phyloP scores from a whole-genome alignment of 2,888 invertebrate genomes.

The Helicoverpa assulta region DNA sequence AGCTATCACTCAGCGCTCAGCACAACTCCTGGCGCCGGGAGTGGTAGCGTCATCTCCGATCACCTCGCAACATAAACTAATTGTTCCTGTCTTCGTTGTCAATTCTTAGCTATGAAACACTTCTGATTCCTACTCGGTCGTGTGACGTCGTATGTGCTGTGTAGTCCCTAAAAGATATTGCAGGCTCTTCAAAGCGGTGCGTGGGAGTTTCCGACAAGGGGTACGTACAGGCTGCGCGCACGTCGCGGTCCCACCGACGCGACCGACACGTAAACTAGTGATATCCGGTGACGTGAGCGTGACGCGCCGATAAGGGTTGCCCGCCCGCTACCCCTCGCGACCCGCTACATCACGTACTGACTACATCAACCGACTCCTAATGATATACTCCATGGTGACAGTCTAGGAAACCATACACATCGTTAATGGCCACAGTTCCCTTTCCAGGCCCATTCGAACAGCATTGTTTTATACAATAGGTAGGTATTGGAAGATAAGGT shows the following conservation, averaged over 20 bases:
- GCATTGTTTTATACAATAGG: too few species aligned
- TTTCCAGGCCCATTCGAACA: neutral
- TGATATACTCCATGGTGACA: neutral
- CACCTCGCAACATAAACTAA: neutral
- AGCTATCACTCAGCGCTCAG: slow-evolving; percentile 9
- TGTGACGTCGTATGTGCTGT: too few species aligned
- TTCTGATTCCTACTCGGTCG: too few species aligned
- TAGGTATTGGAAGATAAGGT: too few species aligned
- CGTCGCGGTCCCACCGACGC: slow-evolving; percentile 41
- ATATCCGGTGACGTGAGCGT: slow-evolving; percentile 63
- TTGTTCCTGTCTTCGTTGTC: too few species aligned
- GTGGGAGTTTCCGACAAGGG: neutral
- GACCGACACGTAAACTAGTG: slow-evolving; percentile 57
- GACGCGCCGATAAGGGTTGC: slow-evolving; percentile 58
- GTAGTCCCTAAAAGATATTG: neutral
- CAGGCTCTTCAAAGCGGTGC: neutral
- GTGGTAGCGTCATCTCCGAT: neutral
- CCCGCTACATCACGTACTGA: slow-evolving; percentile 1
- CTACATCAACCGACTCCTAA: slow-evolving; percentile 18
- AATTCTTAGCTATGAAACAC: too few species aligned
- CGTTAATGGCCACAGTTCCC: too few species aligned
- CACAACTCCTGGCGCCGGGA: neutral
- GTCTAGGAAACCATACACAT: neutral
- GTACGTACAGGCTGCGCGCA: slow-evolving; percentile 1
- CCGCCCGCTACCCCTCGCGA: too few species aligned